These are phyloP conservation scores for Ridgeia piscesae DNA, from an alignment of 1,140 invertebrate genomes.

Conservation along the genomic window DNA sequence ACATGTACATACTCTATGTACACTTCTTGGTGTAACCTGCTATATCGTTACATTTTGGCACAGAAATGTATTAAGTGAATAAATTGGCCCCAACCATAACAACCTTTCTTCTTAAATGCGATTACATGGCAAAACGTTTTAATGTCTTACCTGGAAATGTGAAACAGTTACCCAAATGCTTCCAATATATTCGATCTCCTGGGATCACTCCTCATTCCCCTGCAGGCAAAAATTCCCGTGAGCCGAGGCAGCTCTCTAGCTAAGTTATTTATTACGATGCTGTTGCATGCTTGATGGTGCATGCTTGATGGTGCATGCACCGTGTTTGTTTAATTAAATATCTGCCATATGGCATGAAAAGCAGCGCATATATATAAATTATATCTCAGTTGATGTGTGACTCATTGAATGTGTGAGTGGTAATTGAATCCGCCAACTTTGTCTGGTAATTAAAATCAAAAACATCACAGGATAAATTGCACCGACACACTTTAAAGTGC, in stretches of 20 bases:
- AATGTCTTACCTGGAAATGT: background rate
- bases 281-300: background rate
- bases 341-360: constrained; percentile 3
- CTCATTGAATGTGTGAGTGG: background rate
- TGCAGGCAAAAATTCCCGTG: background rate
- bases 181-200: background rate
- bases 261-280: background rate
- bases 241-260: background rate
- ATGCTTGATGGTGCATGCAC: background rate
- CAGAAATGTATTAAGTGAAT: too few species aligned
- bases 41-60: too few species aligned
- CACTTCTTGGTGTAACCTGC: too few species aligned
- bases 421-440: background rate
- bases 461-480: background rate
- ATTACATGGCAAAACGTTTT: background rate
- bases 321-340: background rate
- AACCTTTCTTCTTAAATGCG: too few species aligned
- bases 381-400: background rate
- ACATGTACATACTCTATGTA: too few species aligned
- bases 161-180: background rate
- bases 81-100: too few species aligned
- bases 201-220: too few species aligned
- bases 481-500: background rate
- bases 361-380: background rate
- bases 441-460: background rate